Evolutionary conservation across 2,113 vertebrate genomes (phyloP), one percentile per base, ranked within the genome.

Genomic region (Orthonyx spaldingii): DNA sequence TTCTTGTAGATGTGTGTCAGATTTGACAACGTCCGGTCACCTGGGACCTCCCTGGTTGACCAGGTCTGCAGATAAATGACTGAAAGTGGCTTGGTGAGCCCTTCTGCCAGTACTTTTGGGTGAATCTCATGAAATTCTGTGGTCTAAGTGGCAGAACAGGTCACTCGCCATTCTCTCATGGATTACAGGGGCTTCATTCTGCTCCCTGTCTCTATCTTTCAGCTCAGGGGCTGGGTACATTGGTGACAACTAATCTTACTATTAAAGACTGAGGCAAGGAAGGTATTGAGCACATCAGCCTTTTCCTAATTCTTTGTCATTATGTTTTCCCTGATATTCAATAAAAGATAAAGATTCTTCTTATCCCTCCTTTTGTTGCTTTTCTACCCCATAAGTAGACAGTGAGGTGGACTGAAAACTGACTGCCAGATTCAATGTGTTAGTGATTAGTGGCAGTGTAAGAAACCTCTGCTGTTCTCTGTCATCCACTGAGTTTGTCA

Each of bases 401-500:
- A 49, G 10, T 50, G 26, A 35, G 8, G 10, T 42, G 20, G 37
- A 44, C 12, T 61, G 37, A 52, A 61, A 52, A 42, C 20, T 35
- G 32, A 41, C 19, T 41, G 24, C 9, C 20, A 42, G 24, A 16
- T 42, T 42, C 46, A 52, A 32, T 0, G 0, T 35, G 6, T 26
- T 84, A 16, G 8, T 44, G 39, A 32, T 44, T 37, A 61, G 9
- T 26, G 21, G 32, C 10, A 44, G 16, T 32, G 37, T 35, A 63
- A 92, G 27, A 12, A 39, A 39, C 17, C 7, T 50, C 6, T 30
- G 33, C 6, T 68, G 4, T 9, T 59, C 28, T 64, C 15, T 26
- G 11, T 78, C 30, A 50, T 32, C 9, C 15, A 27, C 24, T 24
- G 59, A 55, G 8, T 2, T 41, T 9, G 4, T n/a, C 22, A 59